Evolutionary conservation across 2,888 invertebrate genomes (phyloP).

Genomic region (Tetropium fuscum): DNA sequence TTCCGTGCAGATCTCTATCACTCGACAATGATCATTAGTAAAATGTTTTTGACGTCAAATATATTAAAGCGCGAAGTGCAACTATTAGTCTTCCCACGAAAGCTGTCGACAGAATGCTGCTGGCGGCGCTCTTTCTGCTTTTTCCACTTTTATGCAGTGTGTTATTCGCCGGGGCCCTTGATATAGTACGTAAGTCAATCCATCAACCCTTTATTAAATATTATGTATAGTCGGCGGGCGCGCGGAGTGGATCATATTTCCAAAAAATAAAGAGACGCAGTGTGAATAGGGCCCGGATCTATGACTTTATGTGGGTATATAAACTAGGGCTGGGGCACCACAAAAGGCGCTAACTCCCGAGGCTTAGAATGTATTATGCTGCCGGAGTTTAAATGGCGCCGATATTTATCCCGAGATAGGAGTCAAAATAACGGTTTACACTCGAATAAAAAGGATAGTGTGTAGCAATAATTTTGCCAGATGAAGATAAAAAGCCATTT

Average conservation of each 20-base stretch:
- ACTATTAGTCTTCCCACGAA: slow-evolving; percentile 58
- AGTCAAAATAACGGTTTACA: too few relatives aligned
- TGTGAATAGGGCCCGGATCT: slow-evolving; percentile 1
- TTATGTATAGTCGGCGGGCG: slow-evolving; percentile 16
- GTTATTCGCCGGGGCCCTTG: slow-evolving; percentile 46
- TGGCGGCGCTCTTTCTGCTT: slow-evolving; percentile 40
- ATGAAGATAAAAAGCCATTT: too few relatives aligned
- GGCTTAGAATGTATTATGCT: background rate
- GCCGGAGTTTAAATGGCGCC: background rate
- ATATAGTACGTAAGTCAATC: slow-evolving; percentile 58
- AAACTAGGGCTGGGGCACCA: background rate
- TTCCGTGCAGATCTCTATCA: slow-evolving; percentile 53
- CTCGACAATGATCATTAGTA: slow-evolving; percentile 57
- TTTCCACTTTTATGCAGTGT: slow-evolving; percentile 55
- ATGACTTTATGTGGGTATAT: background rate
- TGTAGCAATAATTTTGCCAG: too few relatives aligned
- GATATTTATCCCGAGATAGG: too few relatives aligned
- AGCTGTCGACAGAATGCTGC: slow-evolving; percentile 26
- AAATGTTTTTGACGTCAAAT: slow-evolving; percentile 60
- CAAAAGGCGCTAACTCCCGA: background rate
- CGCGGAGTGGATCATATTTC: background rate
- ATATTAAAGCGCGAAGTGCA: slow-evolving; percentile 54
- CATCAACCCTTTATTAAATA: slow-evolving; percentile 43
- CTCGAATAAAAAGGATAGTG: too few relatives aligned
- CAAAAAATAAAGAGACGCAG: background rate